phyloP scores from a whole-genome alignment of 2,888 invertebrate genomes.

The Philereme transversata region DNA sequence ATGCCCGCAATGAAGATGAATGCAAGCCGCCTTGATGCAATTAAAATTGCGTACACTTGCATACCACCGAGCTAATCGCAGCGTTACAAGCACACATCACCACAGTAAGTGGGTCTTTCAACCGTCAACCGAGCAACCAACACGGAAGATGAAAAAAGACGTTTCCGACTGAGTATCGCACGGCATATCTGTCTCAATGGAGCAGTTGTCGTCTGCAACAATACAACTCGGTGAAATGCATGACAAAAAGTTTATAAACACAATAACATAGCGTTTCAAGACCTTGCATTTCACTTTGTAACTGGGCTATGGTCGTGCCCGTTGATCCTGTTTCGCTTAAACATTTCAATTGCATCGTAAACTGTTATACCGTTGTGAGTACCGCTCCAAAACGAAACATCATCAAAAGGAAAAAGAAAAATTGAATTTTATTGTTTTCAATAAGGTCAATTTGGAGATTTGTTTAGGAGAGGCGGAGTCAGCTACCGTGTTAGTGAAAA shows the following conservation, averaged over 20 bases:
- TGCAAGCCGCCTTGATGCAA: slow-evolving; percentile 44
- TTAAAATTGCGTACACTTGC: slow-evolving; percentile 49
- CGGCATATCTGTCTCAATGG: slow-evolving; percentile 73
- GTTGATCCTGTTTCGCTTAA: slow-evolving; percentile 60
- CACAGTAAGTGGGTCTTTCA: slow-evolving; percentile 66
- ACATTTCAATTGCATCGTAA: slow-evolving; percentile 66
- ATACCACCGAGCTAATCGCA: slow-evolving; percentile 53
- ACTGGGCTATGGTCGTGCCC: slow-evolving; percentile 74
- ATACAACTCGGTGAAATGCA: slow-evolving; percentile 70
- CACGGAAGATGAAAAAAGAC: slow-evolving; percentile 61
- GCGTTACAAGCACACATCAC: slow-evolving; percentile 58
- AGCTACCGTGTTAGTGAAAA: slow-evolving; percentile 20
- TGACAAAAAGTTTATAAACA: slow-evolving; percentile 73
- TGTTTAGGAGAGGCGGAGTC: slow-evolving; percentile 9
- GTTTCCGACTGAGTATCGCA: slow-evolving; percentile 70
- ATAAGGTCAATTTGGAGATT: slow-evolving; percentile 28
- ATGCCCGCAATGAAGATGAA: slow-evolving; percentile 45
- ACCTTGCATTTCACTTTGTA: slow-evolving; percentile 71
- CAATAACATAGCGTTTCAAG: slow-evolving; percentile 69
- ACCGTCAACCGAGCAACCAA: slow-evolving; percentile 54
- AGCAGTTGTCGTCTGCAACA: slow-evolving; percentile 67
- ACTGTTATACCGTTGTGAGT: slow-evolving; percentile 71
- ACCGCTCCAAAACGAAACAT: slow-evolving; percentile 68
- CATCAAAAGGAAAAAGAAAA: slow-evolving; percentile 49
- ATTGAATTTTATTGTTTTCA: slow-evolving; percentile 25